phyloP scores from a whole-genome alignment of 2,113 vertebrate genomes.

The Mohoua ochrocephala region DNA sequence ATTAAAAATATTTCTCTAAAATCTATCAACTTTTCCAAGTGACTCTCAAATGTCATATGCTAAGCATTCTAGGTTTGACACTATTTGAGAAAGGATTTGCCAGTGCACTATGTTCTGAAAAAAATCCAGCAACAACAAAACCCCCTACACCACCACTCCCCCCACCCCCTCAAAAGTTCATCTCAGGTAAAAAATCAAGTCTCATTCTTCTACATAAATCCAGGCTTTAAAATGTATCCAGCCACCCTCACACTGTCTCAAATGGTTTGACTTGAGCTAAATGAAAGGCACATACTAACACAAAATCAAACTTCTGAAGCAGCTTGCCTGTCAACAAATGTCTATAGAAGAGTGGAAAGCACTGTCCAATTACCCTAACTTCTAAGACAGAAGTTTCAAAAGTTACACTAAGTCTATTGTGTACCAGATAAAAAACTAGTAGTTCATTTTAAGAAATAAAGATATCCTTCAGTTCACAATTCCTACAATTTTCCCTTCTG shows the following conservation, averaged over 20 bases:
- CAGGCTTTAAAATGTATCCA: not conserved
- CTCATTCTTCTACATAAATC: not conserved
- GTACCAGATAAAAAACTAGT: not conserved
- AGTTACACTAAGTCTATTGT: not conserved
- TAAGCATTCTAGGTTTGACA: not conserved
- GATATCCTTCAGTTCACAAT: not conserved
- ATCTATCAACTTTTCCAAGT: not conserved
- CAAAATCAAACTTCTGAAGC: not conserved
- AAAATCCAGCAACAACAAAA: not conserved
- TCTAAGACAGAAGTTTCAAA: not conserved
- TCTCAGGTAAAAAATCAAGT: too few species aligned
- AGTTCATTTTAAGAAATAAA: not conserved
- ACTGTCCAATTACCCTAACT: not conserved
- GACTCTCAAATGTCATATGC: not conserved
- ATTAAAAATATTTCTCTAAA: not conserved
- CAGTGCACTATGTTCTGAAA: not conserved
- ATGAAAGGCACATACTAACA: not conserved
- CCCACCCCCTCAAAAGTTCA: accelerated
- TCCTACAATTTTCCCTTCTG: not conserved
- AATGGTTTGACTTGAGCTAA: not conserved
- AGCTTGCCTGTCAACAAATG: not conserved
- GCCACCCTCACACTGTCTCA: not conserved
- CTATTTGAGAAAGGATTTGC: not conserved
- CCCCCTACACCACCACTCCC: accelerated
- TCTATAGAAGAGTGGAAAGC: not conserved